Percentiles rank a stretch among this genome's conserved stretches.
These are phyloP conservation scores for Strigamia crassipes DNA, from an alignment of 2,888 invertebrate species.

Conservation along the genomic window DNA sequence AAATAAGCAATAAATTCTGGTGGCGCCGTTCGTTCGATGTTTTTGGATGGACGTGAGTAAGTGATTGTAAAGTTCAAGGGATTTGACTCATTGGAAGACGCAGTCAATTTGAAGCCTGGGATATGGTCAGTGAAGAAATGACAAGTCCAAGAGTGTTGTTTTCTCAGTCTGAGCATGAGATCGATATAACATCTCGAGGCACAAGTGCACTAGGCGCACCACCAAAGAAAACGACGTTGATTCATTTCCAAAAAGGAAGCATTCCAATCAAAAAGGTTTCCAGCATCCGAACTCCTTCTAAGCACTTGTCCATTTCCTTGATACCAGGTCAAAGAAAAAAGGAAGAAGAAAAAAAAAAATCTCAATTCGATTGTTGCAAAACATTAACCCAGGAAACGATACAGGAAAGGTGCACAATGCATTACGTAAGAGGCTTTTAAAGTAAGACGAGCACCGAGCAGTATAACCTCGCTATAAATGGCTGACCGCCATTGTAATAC, in stretches of 20 bases:
- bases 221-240: not conserved
- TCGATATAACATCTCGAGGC: conserved; percentile 15
- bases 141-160: conserved; percentile 34
- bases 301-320: conserved; percentile 18
- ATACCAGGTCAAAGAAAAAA: not conserved
- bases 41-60: not conserved
- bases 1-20: no score
- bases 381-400: no score
- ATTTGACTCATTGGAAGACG: not conserved
- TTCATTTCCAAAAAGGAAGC: conserved; percentile 40
- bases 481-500: no score
- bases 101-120: conserved; percentile 23
- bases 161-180: conserved; percentile 29
- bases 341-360: no score
- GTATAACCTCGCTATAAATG: no score
- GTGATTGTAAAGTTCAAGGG: conserved; percentile 1
- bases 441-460: no score
- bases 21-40: no score
- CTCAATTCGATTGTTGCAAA: no score
- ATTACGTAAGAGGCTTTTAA: no score
- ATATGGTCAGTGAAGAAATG: conserved; percentile 8
- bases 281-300: not conserved
- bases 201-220: not conserved
- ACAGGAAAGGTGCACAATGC: no score
- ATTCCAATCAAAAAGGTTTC: conserved; percentile 35